A percentile compares a stretch with the other conserved stretches of the same genome.
Evolutionary conservation across 2,888 invertebrate genomes (phyloP).

Genomic region (Allolobophora icterica): DNA sequence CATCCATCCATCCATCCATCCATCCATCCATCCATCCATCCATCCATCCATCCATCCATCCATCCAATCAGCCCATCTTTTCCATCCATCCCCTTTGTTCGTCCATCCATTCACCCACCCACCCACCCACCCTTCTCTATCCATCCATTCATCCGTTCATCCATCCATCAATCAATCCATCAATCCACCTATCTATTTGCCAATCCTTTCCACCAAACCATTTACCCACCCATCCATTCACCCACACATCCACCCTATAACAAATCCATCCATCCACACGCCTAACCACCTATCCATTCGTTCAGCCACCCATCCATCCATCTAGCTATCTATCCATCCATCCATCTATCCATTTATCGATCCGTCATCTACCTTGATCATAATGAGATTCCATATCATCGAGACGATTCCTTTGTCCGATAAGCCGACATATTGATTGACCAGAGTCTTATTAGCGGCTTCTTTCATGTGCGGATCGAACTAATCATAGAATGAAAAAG

Average conservation of each 20-base stretch:
- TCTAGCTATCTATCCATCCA: background rate
- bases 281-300: background rate
- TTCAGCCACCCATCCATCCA: background rate
- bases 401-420: background rate
- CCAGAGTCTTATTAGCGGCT: background rate
- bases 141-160: background rate
- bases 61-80: background rate
- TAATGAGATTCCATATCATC: slow-evolving; percentile 31
- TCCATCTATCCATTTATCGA: background rate
- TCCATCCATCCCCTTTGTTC: background rate
- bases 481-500: background rate
- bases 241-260: no score
- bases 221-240: no score
- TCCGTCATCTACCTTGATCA: slow-evolving; percentile 27
- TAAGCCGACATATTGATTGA: background rate
- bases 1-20: background rate
- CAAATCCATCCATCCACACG: no score
- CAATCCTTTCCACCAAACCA: no score
- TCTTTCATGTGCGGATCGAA: background rate
- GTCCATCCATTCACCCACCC: no score
- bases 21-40: background rate
- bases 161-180: background rate
- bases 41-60: background rate
- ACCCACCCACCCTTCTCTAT: no score
- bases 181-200: background rate